phyloP scores from a whole-genome alignment of 2,113 vertebrate species.

The Crotalus horridus region DNA sequence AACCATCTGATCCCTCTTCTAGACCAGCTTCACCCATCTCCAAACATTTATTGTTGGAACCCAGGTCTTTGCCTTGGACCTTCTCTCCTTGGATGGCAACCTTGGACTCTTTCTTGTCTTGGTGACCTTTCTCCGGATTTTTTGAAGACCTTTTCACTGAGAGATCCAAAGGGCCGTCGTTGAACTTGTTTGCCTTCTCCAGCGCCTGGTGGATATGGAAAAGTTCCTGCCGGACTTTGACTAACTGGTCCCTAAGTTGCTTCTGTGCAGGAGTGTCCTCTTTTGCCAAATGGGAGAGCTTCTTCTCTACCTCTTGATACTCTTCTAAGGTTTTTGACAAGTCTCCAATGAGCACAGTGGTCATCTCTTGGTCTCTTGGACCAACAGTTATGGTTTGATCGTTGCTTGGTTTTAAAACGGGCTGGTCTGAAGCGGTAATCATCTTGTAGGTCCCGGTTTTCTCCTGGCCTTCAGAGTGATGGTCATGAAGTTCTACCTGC shows the following conservation, averaged over 20 bases:
- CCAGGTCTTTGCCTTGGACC: constrained; percentile 36
- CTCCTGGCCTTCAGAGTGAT: constrained; percentile 43
- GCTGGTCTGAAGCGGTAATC: constrained; percentile 25
- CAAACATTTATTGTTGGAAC: not conserved
- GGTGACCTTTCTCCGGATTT: constrained; percentile 46
- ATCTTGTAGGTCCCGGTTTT: constrained; percentile 46
- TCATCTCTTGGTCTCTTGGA: constrained; percentile 56
- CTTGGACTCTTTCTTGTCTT: constrained; percentile 50
- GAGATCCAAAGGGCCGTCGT: constrained; percentile 86
- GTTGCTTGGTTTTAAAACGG: constrained; percentile 45
- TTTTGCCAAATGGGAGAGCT: constrained; percentile 78
- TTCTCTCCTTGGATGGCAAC: constrained; percentile 15
- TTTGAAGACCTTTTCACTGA: constrained; percentile 77
- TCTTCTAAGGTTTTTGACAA: constrained; percentile 86
- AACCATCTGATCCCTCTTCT: constrained; percentile 10
- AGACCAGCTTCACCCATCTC: not conserved
- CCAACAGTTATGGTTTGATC: constrained; percentile 31
- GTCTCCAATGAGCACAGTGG: constrained; percentile 77
- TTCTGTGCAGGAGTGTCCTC: constrained; percentile 77
- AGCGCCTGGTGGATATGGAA: constrained; percentile 88
- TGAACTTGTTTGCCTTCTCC: constrained; percentile 73
- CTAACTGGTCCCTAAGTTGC: constrained; percentile 86
- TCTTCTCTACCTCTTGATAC: constrained; percentile 85
- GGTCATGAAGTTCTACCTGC: constrained; percentile 46
- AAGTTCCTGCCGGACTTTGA: constrained; percentile 88